Percentiles rank a stretch among this genome's conserved stretches.
Conservation (phyloP, 1,140 invertebrate species). For the Pteromalus puparum region DNA sequence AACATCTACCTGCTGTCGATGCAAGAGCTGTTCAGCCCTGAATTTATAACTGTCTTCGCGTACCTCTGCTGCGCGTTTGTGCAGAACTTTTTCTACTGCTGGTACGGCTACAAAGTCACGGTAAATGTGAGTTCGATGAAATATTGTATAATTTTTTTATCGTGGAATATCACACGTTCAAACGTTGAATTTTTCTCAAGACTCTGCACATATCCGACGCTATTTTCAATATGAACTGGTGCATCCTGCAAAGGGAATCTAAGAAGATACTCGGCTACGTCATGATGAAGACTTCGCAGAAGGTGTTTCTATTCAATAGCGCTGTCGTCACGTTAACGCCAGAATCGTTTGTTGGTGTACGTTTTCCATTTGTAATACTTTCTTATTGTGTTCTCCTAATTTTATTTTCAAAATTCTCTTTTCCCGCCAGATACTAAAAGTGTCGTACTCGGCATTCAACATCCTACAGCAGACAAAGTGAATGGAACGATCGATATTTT, state of each 20-base stretch:
- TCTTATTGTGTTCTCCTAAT: too few relatives aligned
- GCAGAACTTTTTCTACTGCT: constrained; percentile 61
- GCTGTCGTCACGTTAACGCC: constrained; percentile 57
- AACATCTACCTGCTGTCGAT: constrained; percentile 54
- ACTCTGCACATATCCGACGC: constrained; percentile 54
- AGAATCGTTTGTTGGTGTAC: constrained; percentile 59
- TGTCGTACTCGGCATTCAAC: constrained; percentile 61
- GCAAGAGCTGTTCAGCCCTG: not conserved
- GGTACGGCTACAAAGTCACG: constrained; percentile 57
- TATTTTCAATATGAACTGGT: constrained; percentile 64
- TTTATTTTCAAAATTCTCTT: not conserved
- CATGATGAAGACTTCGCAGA: constrained; percentile 53
- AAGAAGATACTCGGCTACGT: constrained; percentile 56
- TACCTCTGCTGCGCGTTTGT: constrained; percentile 53
- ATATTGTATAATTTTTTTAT: not conserved
- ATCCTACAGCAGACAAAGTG: constrained; percentile 51
- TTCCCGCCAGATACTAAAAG: constrained; percentile 59
- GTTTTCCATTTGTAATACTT: constrained; percentile 13
- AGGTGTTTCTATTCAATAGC: constrained; percentile 56
- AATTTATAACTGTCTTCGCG: constrained; percentile 36
- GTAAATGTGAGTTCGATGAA: constrained; percentile 48
- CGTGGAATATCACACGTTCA: not conserved
- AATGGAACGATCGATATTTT: not conserved
- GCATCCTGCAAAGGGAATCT: constrained; percentile 40
- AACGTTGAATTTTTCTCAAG: constrained; percentile 32